Conservation (phyloP, 2,113 vertebrate genomes). For the Oriolus oriolus region DNA sequence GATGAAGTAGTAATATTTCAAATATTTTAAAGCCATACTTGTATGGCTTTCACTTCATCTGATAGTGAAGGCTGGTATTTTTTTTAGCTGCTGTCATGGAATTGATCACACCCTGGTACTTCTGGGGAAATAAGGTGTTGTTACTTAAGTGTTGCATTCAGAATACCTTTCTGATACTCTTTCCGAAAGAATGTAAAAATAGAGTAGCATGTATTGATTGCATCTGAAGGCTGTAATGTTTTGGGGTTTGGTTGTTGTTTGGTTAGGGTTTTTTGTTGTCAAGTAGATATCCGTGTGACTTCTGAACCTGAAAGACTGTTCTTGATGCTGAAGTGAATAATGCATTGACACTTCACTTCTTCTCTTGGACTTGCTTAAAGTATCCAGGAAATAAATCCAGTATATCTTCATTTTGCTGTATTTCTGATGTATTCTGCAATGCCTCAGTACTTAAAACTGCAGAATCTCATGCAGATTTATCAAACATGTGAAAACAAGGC, state of each 20-base stretch:
- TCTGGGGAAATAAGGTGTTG: neutral
- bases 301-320: neutral
- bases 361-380: neutral
- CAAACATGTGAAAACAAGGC: neutral
- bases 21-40: neutral
- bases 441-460: neutral
- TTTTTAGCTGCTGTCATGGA: neutral
- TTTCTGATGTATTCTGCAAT: neutral
- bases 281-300: neutral
- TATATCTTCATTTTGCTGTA: neutral
- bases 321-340: neutral
- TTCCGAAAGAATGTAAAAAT: neutral
- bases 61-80: neutral
- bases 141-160: neutral
- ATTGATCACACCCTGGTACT: neutral
- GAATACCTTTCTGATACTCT: neutral
- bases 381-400: neutral
- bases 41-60: neutral
- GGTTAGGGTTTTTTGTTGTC: neutral
- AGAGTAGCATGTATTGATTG: neutral
- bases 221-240: neutral
- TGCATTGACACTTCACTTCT: neutral
- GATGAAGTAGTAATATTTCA: neutral
- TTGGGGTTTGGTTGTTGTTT: neutral
- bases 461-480: neutral